These are phyloP conservation scores for Tachysurus vachellii DNA, from an alignment of 2,113 vertebrate species.

Conservation along the genomic window DNA sequence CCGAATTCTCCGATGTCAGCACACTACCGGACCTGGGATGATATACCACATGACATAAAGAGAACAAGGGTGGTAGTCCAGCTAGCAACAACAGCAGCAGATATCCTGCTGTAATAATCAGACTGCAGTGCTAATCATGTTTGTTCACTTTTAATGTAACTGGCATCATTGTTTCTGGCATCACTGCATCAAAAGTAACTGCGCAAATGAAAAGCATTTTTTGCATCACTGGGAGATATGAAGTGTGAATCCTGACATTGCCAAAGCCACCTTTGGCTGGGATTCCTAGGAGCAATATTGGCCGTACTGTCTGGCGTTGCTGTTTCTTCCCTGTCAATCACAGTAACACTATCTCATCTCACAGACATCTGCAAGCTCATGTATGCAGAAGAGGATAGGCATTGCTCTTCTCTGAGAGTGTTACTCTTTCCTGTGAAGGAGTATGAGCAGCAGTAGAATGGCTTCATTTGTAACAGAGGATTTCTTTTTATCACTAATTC, in stretches of 20 bases:
- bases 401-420: neutral
- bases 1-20: constrained; percentile 33
- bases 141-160: constrained; percentile 43
- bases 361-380: neutral
- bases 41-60: constrained; percentile 29
- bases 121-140: constrained; percentile 35
- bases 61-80: constrained; percentile 3
- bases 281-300: neutral
- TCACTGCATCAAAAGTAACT: no score
- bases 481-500: neutral
- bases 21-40: constrained; percentile 11
- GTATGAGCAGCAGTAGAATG: neutral
- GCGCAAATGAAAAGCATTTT: no score
- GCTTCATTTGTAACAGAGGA: neutral
- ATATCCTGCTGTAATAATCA: neutral
- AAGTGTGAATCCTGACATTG: neutral
- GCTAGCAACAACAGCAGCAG: constrained; percentile 11
- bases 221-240: neutral
- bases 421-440: neutral
- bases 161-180: neutral
- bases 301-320: neutral
- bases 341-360: neutral
- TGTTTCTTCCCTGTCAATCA: neutral
- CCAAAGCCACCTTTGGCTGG: neutral
- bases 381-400: neutral